Conservation (phyloP, 2,797 vertebrate genomes). For the Remorina albescens region DNA sequence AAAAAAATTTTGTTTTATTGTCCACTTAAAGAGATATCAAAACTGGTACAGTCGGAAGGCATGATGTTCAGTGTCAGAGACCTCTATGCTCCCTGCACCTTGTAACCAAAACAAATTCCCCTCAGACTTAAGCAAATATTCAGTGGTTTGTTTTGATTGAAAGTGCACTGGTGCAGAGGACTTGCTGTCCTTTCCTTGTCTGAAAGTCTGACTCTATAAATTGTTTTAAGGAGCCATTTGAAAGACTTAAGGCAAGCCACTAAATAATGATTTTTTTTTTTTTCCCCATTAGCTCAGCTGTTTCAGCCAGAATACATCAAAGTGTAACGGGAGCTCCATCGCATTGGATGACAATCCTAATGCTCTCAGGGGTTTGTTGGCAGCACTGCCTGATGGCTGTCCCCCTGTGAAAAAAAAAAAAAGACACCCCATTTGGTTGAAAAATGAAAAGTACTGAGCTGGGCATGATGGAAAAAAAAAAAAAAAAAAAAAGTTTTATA, state of each 20-base stretch:
- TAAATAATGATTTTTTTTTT: constrained; percentile 29
- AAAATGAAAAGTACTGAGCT: constrained; percentile 18
- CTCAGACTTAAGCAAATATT: constrained; percentile 23
- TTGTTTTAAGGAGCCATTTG: constrained; percentile 35
- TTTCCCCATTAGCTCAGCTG: constrained; percentile 35
- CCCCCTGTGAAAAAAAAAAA: constrained; percentile 4
- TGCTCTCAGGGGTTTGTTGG: constrained; percentile 19
- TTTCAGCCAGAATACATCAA: constrained; percentile 17
- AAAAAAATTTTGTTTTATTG: not conserved
- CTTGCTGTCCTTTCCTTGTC: constrained; percentile 6
- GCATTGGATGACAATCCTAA: constrained; percentile 2
- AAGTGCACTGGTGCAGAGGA: constrained; percentile 8
- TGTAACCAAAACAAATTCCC: constrained; percentile 30
- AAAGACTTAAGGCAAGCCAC: constrained; percentile 20
- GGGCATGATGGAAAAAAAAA: constrained; percentile 20
- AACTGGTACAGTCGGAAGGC: not conserved
- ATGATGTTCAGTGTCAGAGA: constrained; percentile 4
- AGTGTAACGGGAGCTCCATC: constrained; percentile 11
- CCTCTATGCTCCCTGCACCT: not conserved
- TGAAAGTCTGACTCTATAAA: constrained; percentile 18
- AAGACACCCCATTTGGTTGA: constrained; percentile 1
- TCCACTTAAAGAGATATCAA: not conserved
- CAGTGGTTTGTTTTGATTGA: constrained; percentile 52
- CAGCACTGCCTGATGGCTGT: constrained; percentile 7
- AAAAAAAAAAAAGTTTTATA: constrained; percentile 2